Base-by-base conservation (phyloP, 2,113 vertebrate species). In the Labrus mixtus region DNA sequence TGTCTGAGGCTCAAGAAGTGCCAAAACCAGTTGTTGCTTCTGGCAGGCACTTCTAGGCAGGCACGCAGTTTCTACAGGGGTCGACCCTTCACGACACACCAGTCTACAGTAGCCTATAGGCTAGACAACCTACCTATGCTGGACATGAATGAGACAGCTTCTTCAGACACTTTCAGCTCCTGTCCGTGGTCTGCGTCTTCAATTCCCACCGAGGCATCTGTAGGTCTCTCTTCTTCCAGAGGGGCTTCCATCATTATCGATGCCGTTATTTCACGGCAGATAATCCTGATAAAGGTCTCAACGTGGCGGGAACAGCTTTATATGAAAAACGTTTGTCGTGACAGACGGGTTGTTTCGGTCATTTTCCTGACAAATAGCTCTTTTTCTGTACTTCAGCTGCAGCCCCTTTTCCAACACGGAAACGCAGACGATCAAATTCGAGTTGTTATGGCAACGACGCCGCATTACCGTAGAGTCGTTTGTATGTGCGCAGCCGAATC, bases 141-240 rank as follows among this genome's bases (percentile, higher is more conserved):
- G 37, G 83, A 74, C 68, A 95, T 59, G 83, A 95, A 95, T 1
- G 87, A 17, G 51, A 91, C 1, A 1, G 94, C 95, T 60, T 91
- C 90, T 0, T 68, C 65, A 0, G 91, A 95, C 8, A 94, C 86
- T 66, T 53, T 82, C 2, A 71, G 23, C 39, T 81, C 63, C 20
- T 70, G 72, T 61, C 43, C 67, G 0, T 13, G 29, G 11, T 78
- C 58, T 1, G 2, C 1, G 22, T 3, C 59, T 5, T 76, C 63
- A 4, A 2, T 23, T 22, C 9, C 56, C 19, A 23, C 56, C 5
- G 0, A 0, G 51, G 33, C 22, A 6, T 0, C 74, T 0, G 17
- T 29, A 12, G 45, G 12, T 8, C 6, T 13, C 54, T 56, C 69
- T 2, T 76, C 23, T 20, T 54, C 46, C 48, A 15, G 63, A 3